These are phyloP conservation scores for Sinella curviseta DNA, from an alignment of 1,140 invertebrate genomes.

Conservation along the genomic window DNA sequence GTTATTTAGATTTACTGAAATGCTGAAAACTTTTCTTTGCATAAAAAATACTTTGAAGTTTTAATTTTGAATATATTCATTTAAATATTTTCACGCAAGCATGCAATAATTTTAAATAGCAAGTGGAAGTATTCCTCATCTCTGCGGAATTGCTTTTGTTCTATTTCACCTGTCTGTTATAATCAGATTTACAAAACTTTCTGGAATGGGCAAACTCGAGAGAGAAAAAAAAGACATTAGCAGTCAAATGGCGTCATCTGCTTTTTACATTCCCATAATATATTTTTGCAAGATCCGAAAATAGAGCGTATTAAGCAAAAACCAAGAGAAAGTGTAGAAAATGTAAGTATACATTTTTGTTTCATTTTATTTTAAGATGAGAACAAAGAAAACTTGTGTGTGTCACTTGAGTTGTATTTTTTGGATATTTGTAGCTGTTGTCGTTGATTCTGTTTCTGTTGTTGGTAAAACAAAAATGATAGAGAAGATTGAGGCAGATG, in stretches of 20 bases:
- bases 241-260: background rate
- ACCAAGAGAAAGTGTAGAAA: background rate
- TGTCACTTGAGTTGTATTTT: background rate
- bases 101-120: too few species aligned
- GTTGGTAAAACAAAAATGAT: constrained; percentile 3
- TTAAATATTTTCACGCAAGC: too few species aligned
- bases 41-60: too few species aligned
- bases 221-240: constrained; percentile 2
- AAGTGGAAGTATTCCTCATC: too few species aligned
- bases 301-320: too few species aligned
- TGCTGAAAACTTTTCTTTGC: too few species aligned
- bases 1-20: too few species aligned
- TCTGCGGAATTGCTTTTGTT: background rate
- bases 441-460: background rate
- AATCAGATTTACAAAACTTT: background rate
- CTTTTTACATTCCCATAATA: background rate
- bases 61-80: too few species aligned
- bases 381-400: background rate
- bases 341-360: background rate
- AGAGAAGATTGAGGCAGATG: background rate
- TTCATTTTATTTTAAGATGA: too few species aligned
- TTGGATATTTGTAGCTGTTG: too few species aligned
- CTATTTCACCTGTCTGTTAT: background rate
- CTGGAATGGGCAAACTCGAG: background rate
- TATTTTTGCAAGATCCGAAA: background rate